Evolutionary conservation across 2,888 invertebrate species (phyloP), one percentile per base, ranked within the genome.

Genomic region (Protodeltote pygarga): DNA sequence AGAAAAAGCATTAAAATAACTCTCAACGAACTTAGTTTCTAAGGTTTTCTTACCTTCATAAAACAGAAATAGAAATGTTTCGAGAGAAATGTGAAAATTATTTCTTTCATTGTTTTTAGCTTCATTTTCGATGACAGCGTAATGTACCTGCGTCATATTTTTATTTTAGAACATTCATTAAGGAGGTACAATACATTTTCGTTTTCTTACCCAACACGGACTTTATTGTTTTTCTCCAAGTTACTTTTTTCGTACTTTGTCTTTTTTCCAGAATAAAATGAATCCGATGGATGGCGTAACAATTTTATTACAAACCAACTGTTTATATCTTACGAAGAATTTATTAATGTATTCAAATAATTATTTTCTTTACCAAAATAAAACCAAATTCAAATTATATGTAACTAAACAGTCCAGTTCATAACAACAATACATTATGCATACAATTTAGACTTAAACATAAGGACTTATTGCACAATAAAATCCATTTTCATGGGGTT

Each of bases 351-450:
- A n/a, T n/a, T n/a, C n/a, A n/a, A n/a, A 40, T 20, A 29, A 29
- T 45, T 28, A 34, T 21, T 24, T 38, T 27, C 11, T 21, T 24
- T 38, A 24, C 11, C 37, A 61, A 47, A 51, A 34, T n/a, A 11
- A 21, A 38, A 46, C 45, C 39, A 53, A 38, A 39, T 61, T 19
- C 23, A 52, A 34, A 46, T 60, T 41, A 52, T 38, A 25, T 37
- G 47, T 45, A 48, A 45, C 54, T 41, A 42, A 57, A 27, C 16
- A 24, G 28, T 58, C 50, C 32, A 41, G 32, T 38, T 40, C 38
- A 57, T 40, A 34, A 20, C 2, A 44, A n/a, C 53, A 52, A 51
- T 60, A 61, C 50, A 13, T 47, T 51, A 50, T 53, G 39, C 51
- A 65, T 58, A 44, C 32, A 50, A 59, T 53, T 55, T 39, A 32